Evolutionary conservation across 2,797 vertebrate genomes (phyloP), one percentile per base, ranked within the genome.

Genomic region (Glossophaga mutica): DNA sequence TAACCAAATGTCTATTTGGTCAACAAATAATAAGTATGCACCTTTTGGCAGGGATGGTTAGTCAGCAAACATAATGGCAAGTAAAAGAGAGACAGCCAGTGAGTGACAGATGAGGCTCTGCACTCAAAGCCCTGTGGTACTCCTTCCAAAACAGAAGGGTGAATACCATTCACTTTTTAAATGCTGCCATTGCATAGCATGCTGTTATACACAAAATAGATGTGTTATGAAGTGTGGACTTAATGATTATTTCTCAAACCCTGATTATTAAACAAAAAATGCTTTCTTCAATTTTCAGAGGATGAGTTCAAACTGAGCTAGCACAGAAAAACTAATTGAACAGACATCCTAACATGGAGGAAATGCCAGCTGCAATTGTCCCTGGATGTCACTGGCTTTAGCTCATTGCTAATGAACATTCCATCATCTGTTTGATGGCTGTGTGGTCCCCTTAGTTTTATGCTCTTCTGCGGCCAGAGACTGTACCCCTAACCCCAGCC

Each of bases 251-350:
- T 85, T 78, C 11, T 50, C n/a, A 85, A 82, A 70, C 2, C 62
- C 29, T 74, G 37, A 81, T 90, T 90, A 85, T 65, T 78, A 94
- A 82, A 90, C 76, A 79, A 84, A 93, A 12, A 88, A 12, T 6
- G 7, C 15, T 73, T 74, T 50, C 77, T 84, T 94, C 21, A 70
- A 2, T 88, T 88, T 95, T 79, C 39, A 70, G 42, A 92, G 22
- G 14, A 32, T 90, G 44, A 24, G 12, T n/a, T 93, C 29, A 79
- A n/a, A 71, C 26, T 79, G 34, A 94, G 21, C 18, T 90, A 48
- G 24, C 26, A 89, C 9, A 74, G 62, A 83, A 32, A 81, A 82
- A 22, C 5, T 62, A 78, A 92, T 24, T 65, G 37, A 96, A 86
- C 6, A 92, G 39, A 22, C 24, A 79, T 34, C 46, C 6, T 48